Evolutionary conservation across 2,888 invertebrate species (phyloP).

Genomic region (Opisthograptis luteolata): DNA sequence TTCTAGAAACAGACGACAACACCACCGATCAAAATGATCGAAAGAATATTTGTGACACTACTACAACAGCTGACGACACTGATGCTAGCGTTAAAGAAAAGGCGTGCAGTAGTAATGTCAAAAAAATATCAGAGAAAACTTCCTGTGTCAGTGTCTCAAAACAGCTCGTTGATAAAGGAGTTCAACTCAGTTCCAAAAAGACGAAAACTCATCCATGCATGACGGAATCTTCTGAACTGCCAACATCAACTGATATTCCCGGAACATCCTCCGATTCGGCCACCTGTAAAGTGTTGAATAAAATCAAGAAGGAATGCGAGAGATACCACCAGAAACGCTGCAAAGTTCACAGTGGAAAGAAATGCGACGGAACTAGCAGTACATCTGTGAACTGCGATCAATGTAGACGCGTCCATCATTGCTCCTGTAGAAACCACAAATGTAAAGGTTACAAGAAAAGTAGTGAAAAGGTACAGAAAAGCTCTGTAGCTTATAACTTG

Average conservation of each 20-base stretch:
- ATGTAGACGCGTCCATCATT: slow-evolving; percentile 64
- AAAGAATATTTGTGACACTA: slow-evolving; percentile 19
- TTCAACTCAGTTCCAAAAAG: slow-evolving; percentile 54
- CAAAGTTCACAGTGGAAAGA: slow-evolving; percentile 51
- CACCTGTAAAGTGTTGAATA: slow-evolving; percentile 69
- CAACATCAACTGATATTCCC: slow-evolving; percentile 61
- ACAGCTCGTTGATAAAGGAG: slow-evolving; percentile 53
- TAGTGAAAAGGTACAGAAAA: slow-evolving; percentile 62
- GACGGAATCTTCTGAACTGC: slow-evolving; percentile 54
- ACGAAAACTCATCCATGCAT: slow-evolving; percentile 42
- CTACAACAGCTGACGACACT: slow-evolving; percentile 17
- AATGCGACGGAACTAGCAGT: slow-evolving; percentile 67
- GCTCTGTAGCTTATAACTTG: slow-evolving; percentile 74
- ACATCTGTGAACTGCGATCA: slow-evolving; percentile 68
- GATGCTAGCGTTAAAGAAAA: slow-evolving; percentile 17
- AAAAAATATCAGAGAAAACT: slow-evolving; percentile 19
- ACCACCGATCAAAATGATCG: slow-evolving; percentile 47
- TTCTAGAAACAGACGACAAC: slow-evolving; percentile 75
- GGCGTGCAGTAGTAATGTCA: slow-evolving; percentile 1
- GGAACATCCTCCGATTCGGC: slow-evolving; percentile 69
- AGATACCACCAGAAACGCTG: slow-evolving; percentile 71
- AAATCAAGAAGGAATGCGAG: slow-evolving; percentile 74
- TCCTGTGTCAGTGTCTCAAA: slow-evolving; percentile 23
- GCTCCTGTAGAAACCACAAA: slow-evolving; percentile 61
- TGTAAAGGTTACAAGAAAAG: slow-evolving; percentile 60